Percentiles rank a stretch among this genome's conserved stretches.
phyloP scores from a whole-genome alignment of 2,888 invertebrate species.

The Syrista parreyssii region DNA sequence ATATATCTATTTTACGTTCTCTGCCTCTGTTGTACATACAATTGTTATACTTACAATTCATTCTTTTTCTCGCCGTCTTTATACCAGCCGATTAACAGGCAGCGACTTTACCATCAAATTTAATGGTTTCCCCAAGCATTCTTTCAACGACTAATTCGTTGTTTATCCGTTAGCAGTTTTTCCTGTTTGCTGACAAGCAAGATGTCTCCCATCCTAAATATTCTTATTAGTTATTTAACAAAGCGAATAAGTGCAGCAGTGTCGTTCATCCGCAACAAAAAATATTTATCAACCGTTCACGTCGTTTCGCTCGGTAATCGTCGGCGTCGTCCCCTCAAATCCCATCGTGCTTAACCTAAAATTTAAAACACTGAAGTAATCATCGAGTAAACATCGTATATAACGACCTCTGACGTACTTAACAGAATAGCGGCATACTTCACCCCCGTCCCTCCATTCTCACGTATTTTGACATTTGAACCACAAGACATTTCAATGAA shows the following conservation, averaged over 20 bases:
- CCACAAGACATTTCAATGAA: background rate
- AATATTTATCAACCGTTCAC: no score
- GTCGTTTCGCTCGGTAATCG: no score
- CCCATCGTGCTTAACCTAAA: no score
- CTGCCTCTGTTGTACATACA: background rate
- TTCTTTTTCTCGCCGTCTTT: background rate
- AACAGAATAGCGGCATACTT: background rate
- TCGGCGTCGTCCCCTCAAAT: no score
- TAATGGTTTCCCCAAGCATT: background rate
- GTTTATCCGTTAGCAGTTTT: background rate
- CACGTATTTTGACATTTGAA: background rate
- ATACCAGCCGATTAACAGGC: background rate
- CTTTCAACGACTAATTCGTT: background rate
- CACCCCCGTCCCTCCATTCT: background rate
- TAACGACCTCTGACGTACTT: no score
- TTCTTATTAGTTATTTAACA: background rate
- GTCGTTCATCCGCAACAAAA: no score
- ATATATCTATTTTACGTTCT: background rate
- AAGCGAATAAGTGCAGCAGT: background rate
- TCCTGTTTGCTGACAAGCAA: background rate
- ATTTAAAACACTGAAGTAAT: background rate
- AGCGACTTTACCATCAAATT: background rate
- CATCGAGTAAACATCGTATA: no score
- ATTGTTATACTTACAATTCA: background rate
- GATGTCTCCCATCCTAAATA: background rate